Conservation (phyloP, 2,888 invertebrate species). For the Catocala sponsa region DNA sequence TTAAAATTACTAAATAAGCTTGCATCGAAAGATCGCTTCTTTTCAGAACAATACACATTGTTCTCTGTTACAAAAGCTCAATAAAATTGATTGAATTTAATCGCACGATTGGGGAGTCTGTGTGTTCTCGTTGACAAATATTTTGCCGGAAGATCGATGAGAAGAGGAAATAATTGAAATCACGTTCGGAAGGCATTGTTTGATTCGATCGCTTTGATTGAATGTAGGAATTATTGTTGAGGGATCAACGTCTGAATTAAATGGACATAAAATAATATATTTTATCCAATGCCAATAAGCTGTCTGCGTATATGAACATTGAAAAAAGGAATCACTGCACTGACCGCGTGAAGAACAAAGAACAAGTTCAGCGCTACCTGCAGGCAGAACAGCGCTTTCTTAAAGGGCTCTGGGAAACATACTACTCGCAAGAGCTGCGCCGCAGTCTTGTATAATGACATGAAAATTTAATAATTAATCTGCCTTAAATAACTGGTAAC, state of each 20-base stretch:
- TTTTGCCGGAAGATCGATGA: constrained; percentile 64
- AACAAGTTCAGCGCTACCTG: too few relatives aligned
- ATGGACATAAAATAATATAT: constrained; percentile 6
- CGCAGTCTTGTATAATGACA: too few relatives aligned
- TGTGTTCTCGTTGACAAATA: constrained; percentile 70
- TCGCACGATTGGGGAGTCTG: constrained; percentile 41
- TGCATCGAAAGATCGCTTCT: constrained; percentile 60
- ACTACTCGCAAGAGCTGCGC: too few relatives aligned
- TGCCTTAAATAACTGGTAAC: too few relatives aligned
- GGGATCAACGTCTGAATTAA: constrained; percentile 7
- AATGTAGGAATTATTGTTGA: constrained; percentile 34
- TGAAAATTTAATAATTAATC: too few relatives aligned
- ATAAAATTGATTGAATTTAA: constrained; percentile 65
- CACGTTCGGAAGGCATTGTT: constrained; percentile 44
- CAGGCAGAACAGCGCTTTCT: too few relatives aligned
- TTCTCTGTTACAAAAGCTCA: constrained; percentile 72
- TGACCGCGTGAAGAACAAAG: too few relatives aligned
- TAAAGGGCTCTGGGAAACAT: too few relatives aligned
- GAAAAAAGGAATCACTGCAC: too few relatives aligned
- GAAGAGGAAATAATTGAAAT: constrained; percentile 51
- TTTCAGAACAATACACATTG: constrained; percentile 78
- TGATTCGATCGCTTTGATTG: constrained; percentile 50
- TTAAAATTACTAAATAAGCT: constrained; percentile 67
- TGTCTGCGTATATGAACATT: too few relatives aligned
- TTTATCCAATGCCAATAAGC: too few relatives aligned